Evolutionary conservation across 2,888 invertebrate species (phyloP), one percentile per base, ranked within the genome.

Genomic region (Mythimna pallens): DNA sequence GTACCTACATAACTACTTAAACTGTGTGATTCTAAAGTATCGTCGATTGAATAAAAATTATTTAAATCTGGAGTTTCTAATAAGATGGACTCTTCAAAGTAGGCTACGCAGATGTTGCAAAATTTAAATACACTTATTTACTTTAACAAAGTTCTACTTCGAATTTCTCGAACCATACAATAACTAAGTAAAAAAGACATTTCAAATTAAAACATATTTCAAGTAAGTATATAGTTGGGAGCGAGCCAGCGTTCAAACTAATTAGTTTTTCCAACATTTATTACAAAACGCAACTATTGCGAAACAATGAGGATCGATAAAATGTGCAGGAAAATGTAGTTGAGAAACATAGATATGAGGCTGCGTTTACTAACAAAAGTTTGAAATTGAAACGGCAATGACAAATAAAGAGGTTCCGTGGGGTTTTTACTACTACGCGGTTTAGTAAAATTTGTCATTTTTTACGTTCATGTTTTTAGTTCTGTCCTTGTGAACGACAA

Each of bases 211-310:
- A 72, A 30, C 34, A 50, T 64, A 50, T 30, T 30, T 66, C 34
- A 22, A 47, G 65, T 34, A 52, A 58, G 14, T 64, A 30, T 30
- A 30, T 30, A 65, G 50, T 63, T 72, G 40, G 34, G 17, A 59
- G 22, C 25, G 17, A 63, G 57, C 30, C 57, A 47, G 80, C 36
- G 50, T 59, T 50, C 58, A 43, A 68, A 72, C 55, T 54, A 64
- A 83, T 76, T 79, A 72, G 57, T 82, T 63, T 65, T 69, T 70
- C 20, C 62, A 50, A 62, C 65, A 67, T 73, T 70, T 70, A 77
- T 62, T 77, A 57, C 47, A 69, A 58, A 77, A 63, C 52, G 20
- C n/a, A 63, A 70, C 47, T 50, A 63, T 64, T 64, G 59, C 34
- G 52, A 63, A 79, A 73, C 80, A 69, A 73, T 47, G 63, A 61